These are phyloP conservation scores for Pollenia griseotomentosa DNA, from an alignment of 2,888 invertebrate species.

Conservation along the genomic window DNA sequence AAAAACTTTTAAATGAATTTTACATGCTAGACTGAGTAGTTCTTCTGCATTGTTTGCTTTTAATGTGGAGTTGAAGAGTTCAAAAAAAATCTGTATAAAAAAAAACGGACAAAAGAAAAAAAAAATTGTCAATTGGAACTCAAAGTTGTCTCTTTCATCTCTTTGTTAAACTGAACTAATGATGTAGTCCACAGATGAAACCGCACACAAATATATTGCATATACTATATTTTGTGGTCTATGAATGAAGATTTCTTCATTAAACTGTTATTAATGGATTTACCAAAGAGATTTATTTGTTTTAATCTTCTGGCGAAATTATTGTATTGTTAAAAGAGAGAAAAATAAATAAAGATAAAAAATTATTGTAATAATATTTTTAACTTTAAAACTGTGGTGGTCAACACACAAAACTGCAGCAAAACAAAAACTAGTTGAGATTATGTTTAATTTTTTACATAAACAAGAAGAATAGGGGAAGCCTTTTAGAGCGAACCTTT, in stretches of 20 bases:
- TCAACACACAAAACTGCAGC: too few species aligned
- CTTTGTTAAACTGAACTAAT: constrained; percentile 49
- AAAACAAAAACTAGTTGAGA: too few species aligned
- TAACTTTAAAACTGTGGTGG: too few species aligned
- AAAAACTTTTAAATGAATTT: constrained; percentile 4
- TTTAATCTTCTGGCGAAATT: not conserved
- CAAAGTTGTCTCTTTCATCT: constrained; percentile 21
- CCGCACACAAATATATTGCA: constrained; percentile 7
- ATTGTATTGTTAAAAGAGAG: not conserved
- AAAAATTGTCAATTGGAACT: constrained; percentile 11
- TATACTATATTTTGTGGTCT: constrained; percentile 10
- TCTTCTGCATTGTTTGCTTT: constrained; percentile 37
- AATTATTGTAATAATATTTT: not conserved
- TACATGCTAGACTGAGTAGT: constrained; percentile 28
- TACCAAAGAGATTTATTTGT: not conserved
- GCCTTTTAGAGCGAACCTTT: too few species aligned
- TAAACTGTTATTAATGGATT: constrained; percentile 30
- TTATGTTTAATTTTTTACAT: too few species aligned
- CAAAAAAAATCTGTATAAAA: not conserved
- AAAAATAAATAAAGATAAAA: not conserved
- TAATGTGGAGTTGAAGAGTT: constrained; percentile 1
- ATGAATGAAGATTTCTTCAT: constrained; percentile 23
- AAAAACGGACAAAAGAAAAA: not conserved
- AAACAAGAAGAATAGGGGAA: too few species aligned
- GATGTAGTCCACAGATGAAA: constrained; percentile 31